phyloP scores from a whole-genome alignment of 2,113 vertebrate genomes.

The Nothocercus julius region DNA sequence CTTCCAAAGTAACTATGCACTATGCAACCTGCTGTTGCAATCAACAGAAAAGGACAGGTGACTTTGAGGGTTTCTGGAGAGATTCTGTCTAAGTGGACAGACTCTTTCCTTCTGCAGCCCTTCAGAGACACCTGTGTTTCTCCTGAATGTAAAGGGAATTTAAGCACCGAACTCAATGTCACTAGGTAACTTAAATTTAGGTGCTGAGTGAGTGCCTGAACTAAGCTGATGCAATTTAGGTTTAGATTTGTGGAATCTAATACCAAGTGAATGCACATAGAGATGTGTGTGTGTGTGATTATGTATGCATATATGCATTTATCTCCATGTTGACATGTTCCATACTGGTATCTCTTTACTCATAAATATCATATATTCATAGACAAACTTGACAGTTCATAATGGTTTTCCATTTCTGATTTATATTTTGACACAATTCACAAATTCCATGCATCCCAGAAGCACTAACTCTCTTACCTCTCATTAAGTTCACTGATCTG shows the following conservation, averaged over 20 bases:
- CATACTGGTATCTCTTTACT: constrained; percentile 20
- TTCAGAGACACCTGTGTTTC: constrained; percentile 38
- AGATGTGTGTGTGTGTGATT: background rate
- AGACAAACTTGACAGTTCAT: constrained; percentile 34
- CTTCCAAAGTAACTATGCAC: background rate
- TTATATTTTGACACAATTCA: constrained; percentile 43
- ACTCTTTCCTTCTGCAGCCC: constrained; percentile 10
- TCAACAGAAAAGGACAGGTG: background rate
- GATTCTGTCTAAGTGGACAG: background rate
- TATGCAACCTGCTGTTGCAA: background rate
- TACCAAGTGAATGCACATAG: background rate
- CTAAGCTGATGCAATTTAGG: background rate
- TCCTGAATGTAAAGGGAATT: constrained; percentile 41
- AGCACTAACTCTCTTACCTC: constrained; percentile 32
- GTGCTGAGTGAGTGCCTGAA: background rate
- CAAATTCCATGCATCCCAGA: constrained; percentile 27
- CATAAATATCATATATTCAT: constrained; percentile 35
- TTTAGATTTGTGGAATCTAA: constrained; percentile 31
- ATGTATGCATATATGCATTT: background rate
- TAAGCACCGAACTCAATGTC: background rate
- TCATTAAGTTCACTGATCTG: constrained; percentile 15
- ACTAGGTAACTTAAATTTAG: constrained; percentile 1
- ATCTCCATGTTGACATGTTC: constrained; percentile 11
- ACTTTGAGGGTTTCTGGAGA: constrained; percentile 44
- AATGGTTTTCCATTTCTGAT: constrained; percentile 46